phyloP scores from a whole-genome alignment of 2,888 invertebrate genomes.

The Epirrhoe alternata region DNA sequence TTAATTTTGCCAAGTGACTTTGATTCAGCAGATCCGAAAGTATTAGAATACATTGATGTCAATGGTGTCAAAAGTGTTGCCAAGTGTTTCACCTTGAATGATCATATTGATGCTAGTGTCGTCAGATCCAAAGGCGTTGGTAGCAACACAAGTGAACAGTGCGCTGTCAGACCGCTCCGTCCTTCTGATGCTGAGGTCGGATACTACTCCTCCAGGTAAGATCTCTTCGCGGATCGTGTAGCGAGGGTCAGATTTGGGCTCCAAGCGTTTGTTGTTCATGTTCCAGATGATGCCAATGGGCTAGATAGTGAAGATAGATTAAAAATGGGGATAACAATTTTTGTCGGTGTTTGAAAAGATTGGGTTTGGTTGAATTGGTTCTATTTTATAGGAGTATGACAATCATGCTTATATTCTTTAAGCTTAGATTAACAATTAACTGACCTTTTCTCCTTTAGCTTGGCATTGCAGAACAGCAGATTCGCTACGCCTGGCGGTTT shows the following conservation, averaged over 20 bases:
- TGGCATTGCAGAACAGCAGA: constrained; percentile 96
- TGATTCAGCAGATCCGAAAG: background rate
- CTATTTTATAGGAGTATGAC: background rate
- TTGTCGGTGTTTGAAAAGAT: background rate
- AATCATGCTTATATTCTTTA: background rate
- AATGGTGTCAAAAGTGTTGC: background rate
- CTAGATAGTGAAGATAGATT: constrained; percentile 50
- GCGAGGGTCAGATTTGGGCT: constrained; percentile 94
- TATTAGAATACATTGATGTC: background rate
- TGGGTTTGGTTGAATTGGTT: background rate
- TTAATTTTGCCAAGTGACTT: background rate
- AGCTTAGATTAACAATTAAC: too few relatives aligned
- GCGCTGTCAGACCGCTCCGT: constrained; percentile 96
- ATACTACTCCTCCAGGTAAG: constrained; percentile 93
- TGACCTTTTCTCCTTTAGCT: constrained; percentile 94
- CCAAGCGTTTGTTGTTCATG: constrained; percentile 96
- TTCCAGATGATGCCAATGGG: constrained; percentile 98
- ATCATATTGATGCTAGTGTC: constrained; percentile 98
- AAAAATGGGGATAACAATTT: background rate
- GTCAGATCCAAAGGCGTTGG: constrained; percentile 96
- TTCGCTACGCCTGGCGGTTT: constrained; percentile 95
- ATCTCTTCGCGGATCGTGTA: constrained; percentile 95
- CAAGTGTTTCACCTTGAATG: constrained; percentile 88
- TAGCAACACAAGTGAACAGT: constrained; percentile 95
- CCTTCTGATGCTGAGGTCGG: constrained; percentile 94